Conservation (phyloP, 2,888 invertebrate genomes). For the Miltochrista miniata region DNA sequence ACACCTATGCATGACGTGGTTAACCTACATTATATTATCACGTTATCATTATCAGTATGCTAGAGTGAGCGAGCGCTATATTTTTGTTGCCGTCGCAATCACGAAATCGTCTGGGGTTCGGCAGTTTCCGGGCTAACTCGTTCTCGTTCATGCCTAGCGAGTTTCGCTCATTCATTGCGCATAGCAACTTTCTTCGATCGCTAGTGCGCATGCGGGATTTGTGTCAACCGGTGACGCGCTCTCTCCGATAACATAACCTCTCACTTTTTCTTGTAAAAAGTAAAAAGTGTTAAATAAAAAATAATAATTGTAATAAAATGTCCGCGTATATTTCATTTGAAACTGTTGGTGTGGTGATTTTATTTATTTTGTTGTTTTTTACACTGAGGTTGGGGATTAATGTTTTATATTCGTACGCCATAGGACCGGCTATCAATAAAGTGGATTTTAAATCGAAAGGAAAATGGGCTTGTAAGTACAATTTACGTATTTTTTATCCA, state of each 20-base stretch:
- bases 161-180: constrained; percentile 52
- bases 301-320: not conserved
- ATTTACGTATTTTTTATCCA: constrained; percentile 7
- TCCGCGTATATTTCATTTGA: constrained; percentile 59
- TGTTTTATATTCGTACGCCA: constrained; percentile 63
- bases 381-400: constrained; percentile 49
- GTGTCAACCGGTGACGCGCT: constrained; percentile 62
- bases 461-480: constrained; percentile 91
- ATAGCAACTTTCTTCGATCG: constrained; percentile 72
- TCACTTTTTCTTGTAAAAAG: no score
- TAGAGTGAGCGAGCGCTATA: constrained; percentile 26
- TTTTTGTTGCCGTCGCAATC: constrained; percentile 34
- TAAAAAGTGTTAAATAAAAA: constrained; percentile 16
- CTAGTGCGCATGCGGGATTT: constrained; percentile 73
- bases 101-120: constrained; percentile 29
- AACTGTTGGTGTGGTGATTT: constrained; percentile 66
- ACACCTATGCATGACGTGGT: no score
- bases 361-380: constrained; percentile 44
- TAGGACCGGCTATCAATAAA: constrained; percentile 82
- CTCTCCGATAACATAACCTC: constrained; percentile 56
- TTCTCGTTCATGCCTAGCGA: constrained; percentile 31
- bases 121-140: constrained; percentile 32
- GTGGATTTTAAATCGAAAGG: constrained; percentile 88
- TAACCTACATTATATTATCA: no score
- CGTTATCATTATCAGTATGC: constrained; percentile 25